Evolutionary conservation across 1,140 invertebrate genomes (phyloP), one percentile per base, ranked within the genome.

Genomic region (Scaptodrosophila lebanonensis): DNA sequence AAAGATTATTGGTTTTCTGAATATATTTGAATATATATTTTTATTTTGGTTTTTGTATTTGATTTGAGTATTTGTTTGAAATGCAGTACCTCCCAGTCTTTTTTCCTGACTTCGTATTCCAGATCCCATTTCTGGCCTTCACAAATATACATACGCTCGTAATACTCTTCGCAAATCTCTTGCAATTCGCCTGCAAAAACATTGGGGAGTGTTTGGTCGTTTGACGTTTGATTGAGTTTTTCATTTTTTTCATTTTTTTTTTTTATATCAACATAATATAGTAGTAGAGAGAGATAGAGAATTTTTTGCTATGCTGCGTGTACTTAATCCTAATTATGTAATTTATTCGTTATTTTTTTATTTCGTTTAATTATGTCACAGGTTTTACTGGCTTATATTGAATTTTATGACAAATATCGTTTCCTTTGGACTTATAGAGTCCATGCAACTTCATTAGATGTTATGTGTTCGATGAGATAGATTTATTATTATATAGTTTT

Each of bases 61-160:
- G 30, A 48, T 59, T 42, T 50, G 50, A 59, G 45, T 44, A 54
- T 83, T 79, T 57, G 73, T 72, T 84, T 70, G 66, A 82, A 86
- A 83, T 83, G 89, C 89, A 90, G 92, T 95, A 98, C 96, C 95
- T 98, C 96, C 90, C 93, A 96, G 91, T 98, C 96, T 92, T 95
- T 96, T 92, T 96, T 97, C 90, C 95, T 93, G 90, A 98, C 96
- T 93, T 98, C 95, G 91, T 95, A 94, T 93, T 99, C 97, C 94
- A 98, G 96, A 94, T 98, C 97, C 94, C 97, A 99, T 92, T 98
- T 98, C 91, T 98, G 96, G 91, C 95, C 94, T 91, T 98, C 97
- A 91, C 97, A 96, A 90, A 94, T 91, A 91, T 93, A 94, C 91
- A 98, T 93, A 90, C 95, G 95, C 88, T 95, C 93, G 93, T 95